phyloP scores from a whole-genome alignment of 2,888 invertebrate species.

The Endomychus coccineus region DNA sequence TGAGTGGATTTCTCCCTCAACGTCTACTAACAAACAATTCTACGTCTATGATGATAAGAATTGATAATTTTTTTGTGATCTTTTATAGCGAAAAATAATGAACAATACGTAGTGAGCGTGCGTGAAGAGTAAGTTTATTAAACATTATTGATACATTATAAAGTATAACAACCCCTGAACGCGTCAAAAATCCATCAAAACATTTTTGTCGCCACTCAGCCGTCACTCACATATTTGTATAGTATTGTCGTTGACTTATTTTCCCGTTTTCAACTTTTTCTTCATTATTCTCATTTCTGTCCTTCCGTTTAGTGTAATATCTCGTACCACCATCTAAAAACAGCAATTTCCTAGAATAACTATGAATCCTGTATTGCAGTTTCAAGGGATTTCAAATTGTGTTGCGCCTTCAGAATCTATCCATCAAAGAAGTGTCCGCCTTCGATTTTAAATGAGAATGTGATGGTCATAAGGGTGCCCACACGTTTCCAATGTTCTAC shows the following conservation, averaged over 20 bases:
- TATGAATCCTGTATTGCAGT: slow-evolving; percentile 1
- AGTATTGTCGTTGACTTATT: slow-evolving; percentile 30
- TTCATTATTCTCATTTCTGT: slow-evolving; percentile 32
- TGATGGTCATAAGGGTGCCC: too few relatives aligned
- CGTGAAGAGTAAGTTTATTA: too few relatives aligned
- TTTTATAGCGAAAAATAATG: too few relatives aligned
- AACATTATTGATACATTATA: too few relatives aligned
- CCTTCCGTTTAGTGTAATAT: slow-evolving; percentile 40
- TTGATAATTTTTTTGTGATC: too few relatives aligned
- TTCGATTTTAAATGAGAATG: slow-evolving; percentile 26
- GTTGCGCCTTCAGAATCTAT: slow-evolving; percentile 26
- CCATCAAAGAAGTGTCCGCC: slow-evolving; percentile 39
- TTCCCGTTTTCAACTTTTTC: slow-evolving; percentile 24
- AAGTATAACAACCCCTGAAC: too few relatives aligned
- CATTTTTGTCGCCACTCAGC: slow-evolving; percentile 21
- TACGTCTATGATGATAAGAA: too few relatives aligned
- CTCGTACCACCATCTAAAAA: slow-evolving; percentile 24
- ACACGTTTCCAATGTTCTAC: too few relatives aligned
- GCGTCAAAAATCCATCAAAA: slow-evolving; percentile 30
- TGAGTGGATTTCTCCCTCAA: too few relatives aligned
- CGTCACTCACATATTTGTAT: slow-evolving; percentile 16
- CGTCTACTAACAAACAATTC: too few relatives aligned
- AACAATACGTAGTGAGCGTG: too few relatives aligned
- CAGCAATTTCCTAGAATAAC: slow-evolving; percentile 7
- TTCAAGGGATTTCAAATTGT: slow-evolving; percentile 18